Evolutionary conservation across 2,113 vertebrate genomes (phyloP), one percentile per base, ranked within the genome.

Genomic region (Xenopus borealis): DNA sequence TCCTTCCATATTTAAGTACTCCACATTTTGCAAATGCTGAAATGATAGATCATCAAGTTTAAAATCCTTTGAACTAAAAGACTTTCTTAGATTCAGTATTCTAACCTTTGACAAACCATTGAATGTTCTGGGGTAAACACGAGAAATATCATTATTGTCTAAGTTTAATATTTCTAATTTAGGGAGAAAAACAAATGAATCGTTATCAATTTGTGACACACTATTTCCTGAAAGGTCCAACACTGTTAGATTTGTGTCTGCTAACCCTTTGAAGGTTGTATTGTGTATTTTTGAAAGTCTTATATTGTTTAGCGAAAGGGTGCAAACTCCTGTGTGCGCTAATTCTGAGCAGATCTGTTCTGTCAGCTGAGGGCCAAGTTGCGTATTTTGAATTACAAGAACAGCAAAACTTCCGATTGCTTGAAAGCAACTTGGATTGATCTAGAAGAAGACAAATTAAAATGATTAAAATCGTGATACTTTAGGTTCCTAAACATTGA

Each of bases 21-120:
- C 89, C 62, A 99, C 82, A 11, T 62, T 18, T 45, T 76, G 75
- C 40, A 99, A 80, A 75, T 89, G 88, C n/a, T 81, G 84, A 72
- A 99, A 98, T 55, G 95, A 85, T 79, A 91, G 93, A 80, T 96
- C 89, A 7, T 95, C 91, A 9, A 97, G 72, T 78, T 79, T 86
- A 45, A 81, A 65, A 47, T 57, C 7, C 12, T 82, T 65, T 1
- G 75, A 46, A 16, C 30, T 82, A 64, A 95, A 78, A 3, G 93
- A 89, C 33, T 62, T 88, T 14, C 82, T 88, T 78, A 99, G 20
- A 78, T 91, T 91, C 69, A 99, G 85, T 57, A 80, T 50, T 68
- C 79, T 94, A 58, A 99, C 79, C 46, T 66, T 92, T 63, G 72
- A 81, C 62, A 99, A 90, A 52, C 97, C 96, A 53, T 82, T 73